A percentile compares a stretch with the other conserved stretches of the same genome.
These are phyloP conservation scores for Microctenopoma stevenorrisi DNA, from an alignment of 2,797 vertebrate genomes.

Conservation along the genomic window DNA sequence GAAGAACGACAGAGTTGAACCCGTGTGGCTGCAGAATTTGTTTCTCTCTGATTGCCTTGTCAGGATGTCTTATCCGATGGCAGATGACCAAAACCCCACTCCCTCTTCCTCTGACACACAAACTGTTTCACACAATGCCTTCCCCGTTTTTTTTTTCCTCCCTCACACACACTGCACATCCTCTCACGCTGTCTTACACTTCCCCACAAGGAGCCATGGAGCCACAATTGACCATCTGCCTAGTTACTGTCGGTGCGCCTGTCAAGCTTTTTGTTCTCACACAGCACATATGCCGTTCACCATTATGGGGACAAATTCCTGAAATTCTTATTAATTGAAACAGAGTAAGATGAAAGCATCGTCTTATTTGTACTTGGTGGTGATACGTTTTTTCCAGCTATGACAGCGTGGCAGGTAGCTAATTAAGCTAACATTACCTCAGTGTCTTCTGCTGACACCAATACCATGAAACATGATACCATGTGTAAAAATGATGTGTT, in stretches of 20 bases:
- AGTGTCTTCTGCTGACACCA: background rate
- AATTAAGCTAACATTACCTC: background rate
- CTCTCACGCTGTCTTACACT: slow-evolving; percentile 32
- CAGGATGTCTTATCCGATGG: slow-evolving; percentile 84
- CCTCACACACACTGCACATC: slow-evolving; percentile 29
- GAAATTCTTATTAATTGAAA: background rate
- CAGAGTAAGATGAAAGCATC: background rate
- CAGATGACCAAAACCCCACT: slow-evolving; percentile 80
- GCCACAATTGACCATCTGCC: slow-evolving; percentile 15
- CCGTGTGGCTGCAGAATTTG: slow-evolving; percentile 78
- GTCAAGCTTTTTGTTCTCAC: slow-evolving; percentile 15
- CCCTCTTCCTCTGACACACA: slow-evolving; percentile 48
- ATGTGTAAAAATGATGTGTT: background rate
- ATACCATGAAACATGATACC: background rate
- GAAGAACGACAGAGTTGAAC: slow-evolving; percentile 81
- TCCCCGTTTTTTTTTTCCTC: slow-evolving; percentile 41
- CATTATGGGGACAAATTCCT: background rate
- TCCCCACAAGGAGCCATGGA: slow-evolving; percentile 31
- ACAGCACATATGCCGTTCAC: background rate
- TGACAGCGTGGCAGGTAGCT: background rate
- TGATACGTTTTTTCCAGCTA: background rate
- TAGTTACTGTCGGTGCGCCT: slow-evolving; percentile 15
- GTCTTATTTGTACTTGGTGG: background rate
- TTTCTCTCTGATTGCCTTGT: slow-evolving; percentile 86
- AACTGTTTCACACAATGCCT: slow-evolving; percentile 54